A percentile compares a stretch with the other conserved stretches of the same genome.
These are phyloP conservation scores for Melopsittacus undulatus DNA, from an alignment of 2,797 vertebrate genomes.

Conservation along the genomic window DNA sequence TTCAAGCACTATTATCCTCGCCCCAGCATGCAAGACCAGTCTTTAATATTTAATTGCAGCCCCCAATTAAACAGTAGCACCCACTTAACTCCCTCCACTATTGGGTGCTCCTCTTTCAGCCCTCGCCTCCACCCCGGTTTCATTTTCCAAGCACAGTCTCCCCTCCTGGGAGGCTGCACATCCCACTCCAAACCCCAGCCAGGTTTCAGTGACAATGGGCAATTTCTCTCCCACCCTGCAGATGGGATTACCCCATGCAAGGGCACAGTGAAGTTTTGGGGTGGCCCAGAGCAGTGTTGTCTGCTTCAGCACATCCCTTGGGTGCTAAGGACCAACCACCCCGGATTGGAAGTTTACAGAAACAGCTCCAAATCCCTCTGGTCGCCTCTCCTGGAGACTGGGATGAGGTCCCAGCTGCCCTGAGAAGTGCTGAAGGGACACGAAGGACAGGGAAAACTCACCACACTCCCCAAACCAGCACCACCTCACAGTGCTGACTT, in stretches of 20 bases:
- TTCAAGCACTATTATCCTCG: background rate
- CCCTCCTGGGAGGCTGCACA: background rate
- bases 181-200: background rate
- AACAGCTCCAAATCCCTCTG: background rate
- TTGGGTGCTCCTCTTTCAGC: background rate
- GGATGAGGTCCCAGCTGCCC: fast-evolving
- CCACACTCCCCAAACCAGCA: background rate
- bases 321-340: background rate
- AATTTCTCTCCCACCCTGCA: background rate
- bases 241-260: background rate
- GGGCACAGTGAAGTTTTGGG: fast-evolving
- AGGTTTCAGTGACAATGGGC: fast-evolving
- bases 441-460: background rate
- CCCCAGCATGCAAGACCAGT: background rate
- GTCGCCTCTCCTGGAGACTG: background rate
- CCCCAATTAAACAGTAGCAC: background rate
- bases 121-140: background rate
- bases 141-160: background rate
- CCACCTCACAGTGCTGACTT: background rate
- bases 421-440: background rate
- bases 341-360: background rate
- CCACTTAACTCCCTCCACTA: background rate
- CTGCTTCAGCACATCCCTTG: background rate
- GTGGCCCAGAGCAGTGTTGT: background rate
- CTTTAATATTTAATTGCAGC: slow-evolving; percentile 1